Base-by-base conservation (phyloP, 2,797 vertebrate genomes). In the Lithobates pipiens region DNA sequence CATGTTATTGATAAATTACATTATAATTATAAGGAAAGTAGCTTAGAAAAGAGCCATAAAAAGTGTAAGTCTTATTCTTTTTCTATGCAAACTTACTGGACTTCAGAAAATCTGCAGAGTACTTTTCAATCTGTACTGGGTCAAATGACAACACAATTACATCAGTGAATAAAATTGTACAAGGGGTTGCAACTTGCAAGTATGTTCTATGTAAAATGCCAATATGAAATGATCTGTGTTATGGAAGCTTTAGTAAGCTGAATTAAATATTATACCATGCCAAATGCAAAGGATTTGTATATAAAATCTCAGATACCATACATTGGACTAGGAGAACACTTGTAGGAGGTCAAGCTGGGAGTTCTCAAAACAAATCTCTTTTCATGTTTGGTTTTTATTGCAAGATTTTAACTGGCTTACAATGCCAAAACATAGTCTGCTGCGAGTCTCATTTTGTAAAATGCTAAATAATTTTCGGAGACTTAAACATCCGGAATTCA, bases 301-400 rank as follows among this genome's bases (percentile, higher is more conserved):
- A 25, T 67, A 5, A 67, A 67, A 67, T 67, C 27, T 67, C 27
- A 27, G 13, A 67, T 67, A n/a, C 1, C 3, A 3, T 63, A 34
- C 7, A 39, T 39, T 39, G 15, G 23, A 65, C 61, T 4, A 25
- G 11, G 10, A 9, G 13, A 13, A 67, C 9, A 25, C n/a, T 29
- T 29, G 11, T 25, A 27, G n/a, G 63, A 65, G 63, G 65, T 67
- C 65, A 67, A 67, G 65, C 65, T 67, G 65, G n/a, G 11, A 67
- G 5, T 29, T 29, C 7, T 67, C 2, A 67, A 15, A 25, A 29
- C 65, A 67, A 67, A 67, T 25, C 34, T 27, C 39, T 25, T 74
- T 25, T 44, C 72, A 44, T 42, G 72, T 74, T 50, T 74, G n/a
- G 50, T 74, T 50, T 50, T 54, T 50, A 76, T 61, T 21, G 10